Percentiles rank a stretch among this genome's conserved stretches.
Conservation (phyloP, 2,888 invertebrate species). For the Ommatoiulus sabulosus region DNA sequence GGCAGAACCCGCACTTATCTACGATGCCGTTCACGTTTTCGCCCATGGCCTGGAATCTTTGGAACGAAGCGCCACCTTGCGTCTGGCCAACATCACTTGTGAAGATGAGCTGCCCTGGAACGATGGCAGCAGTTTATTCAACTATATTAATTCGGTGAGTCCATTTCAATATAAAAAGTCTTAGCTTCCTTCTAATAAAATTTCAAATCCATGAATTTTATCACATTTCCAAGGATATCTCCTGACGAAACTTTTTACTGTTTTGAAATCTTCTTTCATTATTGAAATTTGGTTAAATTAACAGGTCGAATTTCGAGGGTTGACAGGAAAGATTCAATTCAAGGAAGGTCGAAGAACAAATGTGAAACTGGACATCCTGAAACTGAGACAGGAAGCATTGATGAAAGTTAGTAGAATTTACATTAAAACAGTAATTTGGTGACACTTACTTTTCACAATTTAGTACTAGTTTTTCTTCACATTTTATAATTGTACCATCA, state of each 20-base stretch:
- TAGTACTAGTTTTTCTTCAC: too few species aligned
- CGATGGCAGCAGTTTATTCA: constrained; percentile 81
- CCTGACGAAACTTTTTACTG: too few species aligned
- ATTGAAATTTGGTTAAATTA: too few species aligned
- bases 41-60: constrained; percentile 82
- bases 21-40: constrained; percentile 86
- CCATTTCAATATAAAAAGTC: neutral
- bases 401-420: constrained; percentile 72
- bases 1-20: constrained; percentile 88
- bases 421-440: too few species aligned
- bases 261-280: too few species aligned
- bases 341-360: constrained; percentile 84
- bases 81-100: constrained; percentile 74
- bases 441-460: too few species aligned
- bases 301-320: constrained; percentile 83
- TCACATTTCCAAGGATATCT: too few species aligned
- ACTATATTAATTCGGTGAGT: constrained; percentile 79
- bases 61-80: constrained; percentile 77
- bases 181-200: too few species aligned
- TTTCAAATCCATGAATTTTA: too few species aligned
- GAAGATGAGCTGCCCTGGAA: constrained; percentile 83
- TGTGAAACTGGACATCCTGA: constrained; percentile 86
- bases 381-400: constrained; percentile 81
- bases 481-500: neutral
- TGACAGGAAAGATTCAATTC: constrained; percentile 90